Evolutionary conservation across 1,140 invertebrate species (phyloP), one percentile per base, ranked within the genome.

Genomic region (Conus betulinus): DNA sequence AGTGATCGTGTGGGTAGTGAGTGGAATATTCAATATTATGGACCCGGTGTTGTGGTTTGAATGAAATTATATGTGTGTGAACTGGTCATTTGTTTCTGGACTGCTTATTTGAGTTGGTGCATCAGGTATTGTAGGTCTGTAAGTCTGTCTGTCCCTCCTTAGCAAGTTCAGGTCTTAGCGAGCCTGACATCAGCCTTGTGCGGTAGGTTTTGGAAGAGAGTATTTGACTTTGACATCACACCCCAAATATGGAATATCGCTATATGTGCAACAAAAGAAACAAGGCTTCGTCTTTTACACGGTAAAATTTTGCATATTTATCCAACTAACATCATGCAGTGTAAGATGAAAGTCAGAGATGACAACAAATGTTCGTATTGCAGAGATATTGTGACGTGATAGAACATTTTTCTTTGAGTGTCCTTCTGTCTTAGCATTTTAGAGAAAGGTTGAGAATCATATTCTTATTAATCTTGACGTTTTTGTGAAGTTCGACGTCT

Each of bases 291-390:
- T n/a, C 8, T 25, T 8, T 23, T 74, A n/a, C 71, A 74, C 20
- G 3, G 71, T 3, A 74, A 74, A 25, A 74, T 25, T n/a, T 8
- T 74, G n/a, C 71, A 74, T 23, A 74, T 20, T 74, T n/a, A 74
- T 25, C 71, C 71, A 2, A 74, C 71, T 8, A 74, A 74, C n/a
- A 74, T 74, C 8, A 20, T 74, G 20, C 71, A 4, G 8, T n/a
- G 1, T 8, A 74, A 74, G n/a, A 74, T 74, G 71, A 74, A 74
- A 74, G 71, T 74, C 8, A 17, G 71, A 25, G 71, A 74, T 74
- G n/a, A 74, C 71, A 74, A 74, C 71, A 74, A 74, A 74, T 74
- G 71, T 74, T 74, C 71, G 4, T 74, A 74, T 74, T 74, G 71
- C 23, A 74, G 20, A n/a, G 71, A 74, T 74, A n/a, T 25, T 74